Base-by-base conservation (phyloP, 2,113 vertebrate genomes). In the Typhlomys cinereus region DNA sequence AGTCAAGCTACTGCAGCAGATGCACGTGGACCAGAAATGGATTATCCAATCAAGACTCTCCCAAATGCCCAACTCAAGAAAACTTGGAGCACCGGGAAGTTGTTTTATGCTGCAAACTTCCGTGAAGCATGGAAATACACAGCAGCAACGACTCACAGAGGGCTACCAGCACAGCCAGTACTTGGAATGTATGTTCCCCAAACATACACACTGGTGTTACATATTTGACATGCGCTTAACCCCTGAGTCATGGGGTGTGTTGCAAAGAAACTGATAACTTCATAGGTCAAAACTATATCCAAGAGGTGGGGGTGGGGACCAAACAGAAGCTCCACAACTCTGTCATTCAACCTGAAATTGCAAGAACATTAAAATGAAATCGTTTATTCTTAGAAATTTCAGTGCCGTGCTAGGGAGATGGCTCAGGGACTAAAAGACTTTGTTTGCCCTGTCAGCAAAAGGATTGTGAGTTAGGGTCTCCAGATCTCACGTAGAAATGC, bases 241-340 rank as follows among this genome's bases (percentile, higher is more conserved):
- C 23, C 11, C 71, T 1, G 14, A 81, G 46, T 73, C 44, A 34
- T 25, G 5, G 48, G 34, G 14, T 44, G 34, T 59, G 87, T 85
- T 81, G 67, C 59, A 90, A 94, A 85, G 29, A 82, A 94, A 89
- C 10, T 25, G 3, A 73, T 96, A 18, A n/a, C 46, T 36, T 93
- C 25, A 46, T 29, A 61, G 48, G 36, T 81, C 59, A 84, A 80
- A 92, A 85, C 52, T 88, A 11, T 73, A 57, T 39, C n/a, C 78
- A 61, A 67, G 12, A 7, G 29, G 15, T 8, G 11, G 6, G 2
- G 12, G 21, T 54, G 7, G 74, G 23, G 79, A 89, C 69, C 7
- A 46, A 34, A 66, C 31, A 50, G 66, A 62, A 25, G 21, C 7
- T 2, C 1, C 27, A 18, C 29, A n/a, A 13, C 9, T 83, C 39